Conservation (phyloP, 2,797 vertebrate genomes). For the Setipinna tenuifilis region DNA sequence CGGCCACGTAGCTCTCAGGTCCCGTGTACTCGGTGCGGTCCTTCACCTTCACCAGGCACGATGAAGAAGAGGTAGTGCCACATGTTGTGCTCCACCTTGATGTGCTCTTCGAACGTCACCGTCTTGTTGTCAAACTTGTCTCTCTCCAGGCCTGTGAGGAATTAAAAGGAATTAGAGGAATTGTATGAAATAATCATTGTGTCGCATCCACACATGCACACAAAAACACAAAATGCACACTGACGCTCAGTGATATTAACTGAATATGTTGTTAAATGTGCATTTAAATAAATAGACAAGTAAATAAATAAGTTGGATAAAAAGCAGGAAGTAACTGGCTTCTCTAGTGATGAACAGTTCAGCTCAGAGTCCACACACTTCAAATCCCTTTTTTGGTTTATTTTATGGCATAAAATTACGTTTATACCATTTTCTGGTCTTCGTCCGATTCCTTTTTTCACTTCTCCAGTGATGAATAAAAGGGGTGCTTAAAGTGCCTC, state of each 20-base stretch:
- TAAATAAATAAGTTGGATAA: neutral
- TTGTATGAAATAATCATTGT: neutral
- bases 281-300: neutral
- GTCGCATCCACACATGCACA: neutral
- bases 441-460: no score
- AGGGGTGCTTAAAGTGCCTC: no score
- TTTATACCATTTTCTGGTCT: no score
- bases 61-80: conserved; percentile 99
- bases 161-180: no score
- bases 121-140: conserved; percentile 99
- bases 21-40: conserved; percentile 97
- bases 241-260: neutral
- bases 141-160: conserved; percentile 86
- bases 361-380: no score
- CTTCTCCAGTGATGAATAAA: no score
- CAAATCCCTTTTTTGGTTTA: no score
- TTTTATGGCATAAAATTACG: no score
- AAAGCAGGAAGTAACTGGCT: neutral
- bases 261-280: neutral
- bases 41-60: conserved; percentile 95
- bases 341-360: neutral
- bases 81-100: conserved; percentile 99
- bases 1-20: conserved; percentile 96
- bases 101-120: conserved; percentile 97
- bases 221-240: neutral